Evolutionary conservation across 2,797 vertebrate genomes (phyloP).

Genomic region (Oreortyx pictus): DNA sequence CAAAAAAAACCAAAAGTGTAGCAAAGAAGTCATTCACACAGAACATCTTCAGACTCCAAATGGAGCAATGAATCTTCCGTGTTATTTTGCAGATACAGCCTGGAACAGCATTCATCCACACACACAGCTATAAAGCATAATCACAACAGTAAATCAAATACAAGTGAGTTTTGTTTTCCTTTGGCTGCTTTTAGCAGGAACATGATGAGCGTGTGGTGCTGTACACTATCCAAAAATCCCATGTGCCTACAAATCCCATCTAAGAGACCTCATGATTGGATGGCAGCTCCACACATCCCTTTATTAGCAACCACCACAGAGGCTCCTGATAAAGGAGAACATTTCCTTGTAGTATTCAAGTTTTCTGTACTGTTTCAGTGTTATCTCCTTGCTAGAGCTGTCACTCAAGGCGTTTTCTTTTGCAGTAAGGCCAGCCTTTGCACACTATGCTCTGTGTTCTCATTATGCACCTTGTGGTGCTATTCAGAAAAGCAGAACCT

Average conservation of each 20-base stretch:
- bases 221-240: slow-evolving; percentile 26
- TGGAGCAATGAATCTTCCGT: not conserved
- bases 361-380: not conserved
- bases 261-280: slow-evolving; percentile 43
- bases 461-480: not conserved
- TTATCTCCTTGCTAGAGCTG: not conserved
- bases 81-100: not conserved
- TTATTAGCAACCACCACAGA: slow-evolving; percentile 7
- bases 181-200: no score
- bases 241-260: slow-evolving; percentile 39
- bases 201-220: not conserved
- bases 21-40: not conserved
- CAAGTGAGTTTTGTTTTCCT: no score
- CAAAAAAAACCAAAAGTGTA: not conserved
- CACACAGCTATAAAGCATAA: not conserved
- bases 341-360: not conserved
- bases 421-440: not conserved
- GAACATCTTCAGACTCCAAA: not conserved
- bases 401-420: not conserved
- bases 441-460: not conserved
- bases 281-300: slow-evolving; percentile 1
- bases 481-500: not conserved
- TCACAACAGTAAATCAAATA: no score
- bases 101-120: not conserved
- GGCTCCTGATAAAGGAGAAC: not conserved